Base-by-base conservation (phyloP, 2,888 invertebrate species). In the Euspilapteryx auroguttella region DNA sequence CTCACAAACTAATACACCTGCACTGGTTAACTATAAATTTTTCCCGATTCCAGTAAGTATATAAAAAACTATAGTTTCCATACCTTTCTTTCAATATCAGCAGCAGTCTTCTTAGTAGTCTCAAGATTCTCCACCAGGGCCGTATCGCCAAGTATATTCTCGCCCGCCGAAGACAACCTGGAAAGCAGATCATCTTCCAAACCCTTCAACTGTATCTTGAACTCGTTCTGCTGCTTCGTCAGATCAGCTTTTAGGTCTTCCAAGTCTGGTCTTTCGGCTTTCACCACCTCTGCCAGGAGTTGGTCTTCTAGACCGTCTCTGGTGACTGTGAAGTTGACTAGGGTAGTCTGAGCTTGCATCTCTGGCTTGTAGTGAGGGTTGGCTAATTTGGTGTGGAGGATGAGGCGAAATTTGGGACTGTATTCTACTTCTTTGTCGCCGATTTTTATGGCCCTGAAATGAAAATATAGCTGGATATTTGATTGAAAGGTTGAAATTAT, bases 291-390 rank as follows among this genome's bases (percentile, higher is more conserved):
- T 10, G 95, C 96, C 32, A 97, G 71, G 11, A 97, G 78, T 62
- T 97, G 96, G 62, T 97, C 96, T 75, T 96, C 96, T 25, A 97
- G 71, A 6, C 96, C 97, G 53, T 96, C 96, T 47, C 93, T 82
- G 5, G 97, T 97, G 5, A 97, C 97, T 7, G 96, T 96, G 50
- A 97, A 97, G 69, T 97, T 96, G 37, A 97, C 95, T 33, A 97
- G 77, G 2, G 96, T 96, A 0, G 94, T 93, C 73, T 97, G 96
- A 9, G 97, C 97, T 69, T 97, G 96, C 91, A 97, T 93, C 78
- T 97, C 97, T 1, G 97, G 97, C 54, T 96, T 94, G 58, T 96
- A 97, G 73, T 96, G 96, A 8, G 96, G 97, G 76, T 96, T 97
- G 1, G 95, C 95, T 41, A 97, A 63, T 69, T 97, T 97, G 1